Percentiles rank a stretch among this genome's conserved stretches.
Evolutionary conservation across 2,888 invertebrate genomes (phyloP).

Genomic region (Rhagonycha fulva): DNA sequence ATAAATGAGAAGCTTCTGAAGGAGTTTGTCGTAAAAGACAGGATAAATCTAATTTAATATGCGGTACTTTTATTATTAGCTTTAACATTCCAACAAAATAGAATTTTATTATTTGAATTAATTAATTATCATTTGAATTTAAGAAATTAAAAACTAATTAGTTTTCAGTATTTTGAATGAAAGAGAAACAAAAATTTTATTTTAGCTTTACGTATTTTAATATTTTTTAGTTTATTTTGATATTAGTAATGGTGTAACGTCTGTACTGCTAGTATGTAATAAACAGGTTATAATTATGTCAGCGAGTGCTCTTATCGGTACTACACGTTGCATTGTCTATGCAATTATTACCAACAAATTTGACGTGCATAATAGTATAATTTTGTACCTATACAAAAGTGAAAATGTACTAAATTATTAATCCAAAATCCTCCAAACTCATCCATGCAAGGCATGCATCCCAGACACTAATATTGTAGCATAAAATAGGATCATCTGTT

Average conservation of each 20-base stretch:
- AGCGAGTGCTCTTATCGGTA: background rate
- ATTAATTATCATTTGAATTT: conserved; percentile 3
- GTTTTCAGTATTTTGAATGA: background rate
- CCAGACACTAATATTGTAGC: background rate
- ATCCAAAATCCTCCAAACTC: background rate
- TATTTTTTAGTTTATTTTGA: background rate
- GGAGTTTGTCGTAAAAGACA: background rate
- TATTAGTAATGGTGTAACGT: background rate
- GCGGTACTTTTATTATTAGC: conserved; percentile 1
- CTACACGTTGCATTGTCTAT: background rate
- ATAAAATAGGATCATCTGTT: background rate
- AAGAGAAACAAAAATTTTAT: background rate
- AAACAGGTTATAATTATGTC: no score
- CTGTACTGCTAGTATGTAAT: no score
- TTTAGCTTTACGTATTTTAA: background rate
- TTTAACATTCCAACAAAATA: conserved; percentile 1
- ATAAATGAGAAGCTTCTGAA: background rate
- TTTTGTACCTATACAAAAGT: background rate
- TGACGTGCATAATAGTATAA: background rate
- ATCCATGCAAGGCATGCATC: no score
- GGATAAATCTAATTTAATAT: conserved; percentile 4
- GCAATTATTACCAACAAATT: background rate
- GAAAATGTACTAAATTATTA: background rate
- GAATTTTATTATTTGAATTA: conserved; percentile 2
- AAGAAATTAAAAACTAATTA: background rate